Evolutionary conservation across 2,888 invertebrate species (phyloP).

Genomic region (Fragum sueziense): DNA sequence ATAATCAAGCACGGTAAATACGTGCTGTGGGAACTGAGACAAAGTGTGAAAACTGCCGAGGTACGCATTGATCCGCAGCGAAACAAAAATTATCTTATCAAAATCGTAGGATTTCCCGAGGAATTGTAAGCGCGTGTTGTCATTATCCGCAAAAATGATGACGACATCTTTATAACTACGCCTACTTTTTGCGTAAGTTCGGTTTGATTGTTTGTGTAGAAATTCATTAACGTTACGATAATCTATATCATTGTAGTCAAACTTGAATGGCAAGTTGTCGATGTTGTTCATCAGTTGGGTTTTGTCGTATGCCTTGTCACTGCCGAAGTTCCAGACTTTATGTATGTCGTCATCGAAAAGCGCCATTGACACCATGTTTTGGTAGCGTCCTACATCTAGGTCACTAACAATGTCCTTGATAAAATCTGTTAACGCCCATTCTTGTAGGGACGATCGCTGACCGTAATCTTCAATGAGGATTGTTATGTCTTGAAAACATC

Average conservation of each 20-base stretch:
- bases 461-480: background rate
- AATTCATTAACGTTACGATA: background rate
- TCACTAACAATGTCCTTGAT: background rate
- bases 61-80: background rate
- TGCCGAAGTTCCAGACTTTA: background rate
- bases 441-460: background rate
- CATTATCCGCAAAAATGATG: constrained; percentile 5
- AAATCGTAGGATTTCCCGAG: background rate
- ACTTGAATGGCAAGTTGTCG: background rate
- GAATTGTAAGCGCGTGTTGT: background rate
- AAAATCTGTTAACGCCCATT: background rate
- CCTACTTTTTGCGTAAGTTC: background rate
- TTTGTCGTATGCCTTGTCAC: background rate
- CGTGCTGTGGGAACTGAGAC: background rate
- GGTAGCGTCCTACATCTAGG: background rate
- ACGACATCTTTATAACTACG: background rate
- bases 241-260: background rate
- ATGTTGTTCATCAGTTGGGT: background rate
- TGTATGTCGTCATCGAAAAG: constrained; percentile 1
- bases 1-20: constrained; percentile 4
- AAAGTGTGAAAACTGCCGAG: constrained; percentile 6
- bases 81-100: constrained; percentile 5
- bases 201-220: background rate
- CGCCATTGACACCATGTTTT: background rate
- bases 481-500: background rate